Conservation (phyloP, 2,113 vertebrate genomes). For the Spea bombifrons region DNA sequence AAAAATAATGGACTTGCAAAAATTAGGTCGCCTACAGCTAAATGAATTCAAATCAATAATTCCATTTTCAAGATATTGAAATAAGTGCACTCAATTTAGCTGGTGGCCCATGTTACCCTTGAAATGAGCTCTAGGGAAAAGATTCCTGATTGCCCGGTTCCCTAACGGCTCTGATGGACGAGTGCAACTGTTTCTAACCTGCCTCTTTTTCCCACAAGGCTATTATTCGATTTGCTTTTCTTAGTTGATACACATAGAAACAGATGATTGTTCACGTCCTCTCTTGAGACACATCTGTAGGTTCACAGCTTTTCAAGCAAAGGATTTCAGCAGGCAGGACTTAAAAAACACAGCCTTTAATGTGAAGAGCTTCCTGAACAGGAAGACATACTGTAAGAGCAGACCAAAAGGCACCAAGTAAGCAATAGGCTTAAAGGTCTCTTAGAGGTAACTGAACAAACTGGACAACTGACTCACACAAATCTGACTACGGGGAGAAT, state of each 20-base stretch:
- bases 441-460: conserved; percentile 22
- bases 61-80: conserved; percentile 21
- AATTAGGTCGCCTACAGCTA: conserved; percentile 28
- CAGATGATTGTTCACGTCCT: conserved; percentile 40
- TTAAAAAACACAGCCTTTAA: conserved; percentile 44
- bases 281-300: conserved; percentile 44
- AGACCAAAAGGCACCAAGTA: conserved; percentile 41
- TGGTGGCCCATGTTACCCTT: conserved; percentile 27
- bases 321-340: conserved; percentile 26
- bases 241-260: conserved; percentile 33
- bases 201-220: conserved; percentile 21
- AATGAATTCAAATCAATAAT: conserved; percentile 23
- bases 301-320: conserved; percentile 42
- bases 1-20: background rate
- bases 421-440: conserved; percentile 19
- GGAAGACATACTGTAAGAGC: conserved; percentile 15
- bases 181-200: conserved; percentile 8
- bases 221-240: conserved; percentile 33
- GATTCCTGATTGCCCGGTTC: conserved; percentile 1
- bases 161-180: conserved; percentile 22
- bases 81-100: conserved; percentile 37
- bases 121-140: conserved; percentile 26
- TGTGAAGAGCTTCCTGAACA: conserved; percentile 45
- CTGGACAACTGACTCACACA: conserved; percentile 5
- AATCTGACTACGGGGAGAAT: background rate